Evolutionary conservation across 1,140 invertebrate genomes (phyloP).

Genomic region (Tenebrio molitor): DNA sequence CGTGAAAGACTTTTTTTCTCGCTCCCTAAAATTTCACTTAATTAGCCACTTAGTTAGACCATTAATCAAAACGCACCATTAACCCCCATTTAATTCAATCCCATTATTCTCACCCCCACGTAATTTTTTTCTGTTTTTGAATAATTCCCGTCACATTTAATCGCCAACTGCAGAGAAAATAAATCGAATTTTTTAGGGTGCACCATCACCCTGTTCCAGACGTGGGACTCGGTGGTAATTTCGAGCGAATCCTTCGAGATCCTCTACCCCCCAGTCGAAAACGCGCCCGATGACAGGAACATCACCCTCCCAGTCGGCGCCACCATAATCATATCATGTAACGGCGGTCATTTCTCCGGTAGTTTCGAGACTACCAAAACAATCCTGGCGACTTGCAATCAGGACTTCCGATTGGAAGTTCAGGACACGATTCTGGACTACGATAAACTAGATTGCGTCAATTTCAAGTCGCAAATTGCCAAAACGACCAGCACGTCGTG

Average conservation of each 20-base stretch:
- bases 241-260: neutral
- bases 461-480: neutral
- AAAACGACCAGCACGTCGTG: neutral
- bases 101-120: too few species aligned
- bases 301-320: slow-evolving; percentile 23
- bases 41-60: too few species aligned
- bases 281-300: neutral
- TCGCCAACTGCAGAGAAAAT: too few species aligned
- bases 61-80: too few species aligned
- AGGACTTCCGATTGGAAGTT: slow-evolving; percentile 14
- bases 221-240: neutral
- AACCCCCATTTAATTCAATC: too few species aligned
- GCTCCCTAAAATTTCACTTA: too few species aligned
- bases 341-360: neutral
- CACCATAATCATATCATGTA: slow-evolving; percentile 27
- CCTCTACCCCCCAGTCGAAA: neutral
- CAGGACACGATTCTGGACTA: slow-evolving; percentile 17
- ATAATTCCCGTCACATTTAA: too few species aligned
- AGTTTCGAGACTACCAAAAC: slow-evolving; percentile 8
- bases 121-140: too few species aligned
- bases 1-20: too few species aligned
- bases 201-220: neutral
- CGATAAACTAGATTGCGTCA: slow-evolving; percentile 4
- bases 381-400: slow-evolving; percentile 10
- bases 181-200: neutral